Evolutionary conservation across 2,797 vertebrate species (phyloP).

Genomic region (Anomalospiza imberbis): DNA sequence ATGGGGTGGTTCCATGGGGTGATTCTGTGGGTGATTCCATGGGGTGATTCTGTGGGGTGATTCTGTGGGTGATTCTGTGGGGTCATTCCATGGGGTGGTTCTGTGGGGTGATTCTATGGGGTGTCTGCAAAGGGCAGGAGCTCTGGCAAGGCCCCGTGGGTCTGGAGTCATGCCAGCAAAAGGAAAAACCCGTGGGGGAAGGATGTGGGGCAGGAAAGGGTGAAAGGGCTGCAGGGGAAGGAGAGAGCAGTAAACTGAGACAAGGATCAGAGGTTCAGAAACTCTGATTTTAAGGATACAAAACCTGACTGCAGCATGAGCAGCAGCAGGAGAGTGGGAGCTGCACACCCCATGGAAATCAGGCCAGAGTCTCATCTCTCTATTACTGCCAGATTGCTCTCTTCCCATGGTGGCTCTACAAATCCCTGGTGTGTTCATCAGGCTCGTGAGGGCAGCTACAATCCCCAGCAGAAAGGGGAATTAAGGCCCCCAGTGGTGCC

Average conservation of each 20-base stretch:
- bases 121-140: not conserved
- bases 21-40: too few relatives aligned
- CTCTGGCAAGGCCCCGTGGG: not conserved
- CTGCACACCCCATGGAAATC: not conserved
- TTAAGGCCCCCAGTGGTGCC: not conserved
- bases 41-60: too few relatives aligned
- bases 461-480: not conserved
- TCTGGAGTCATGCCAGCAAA: not conserved
- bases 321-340: conserved; percentile 28
- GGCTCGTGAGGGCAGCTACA: not conserved
- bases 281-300: not conserved
- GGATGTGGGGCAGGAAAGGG: not conserved
- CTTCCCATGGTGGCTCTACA: not conserved
- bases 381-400: not conserved
- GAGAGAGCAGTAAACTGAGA: not conserved
- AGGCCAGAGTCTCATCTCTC: not conserved
- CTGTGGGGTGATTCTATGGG: not conserved
- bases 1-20: too few relatives aligned
- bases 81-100: too few relatives aligned
- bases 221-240: not conserved
- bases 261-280: not conserved
- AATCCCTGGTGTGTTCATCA: not conserved
- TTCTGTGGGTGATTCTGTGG: too few relatives aligned
- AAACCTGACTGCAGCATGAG: not conserved
- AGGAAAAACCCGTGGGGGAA: not conserved